A percentile compares a stretch with the other conserved stretches of the same genome.
Evolutionary conservation across 2,797 vertebrate species (phyloP).

Genomic region (Alca torda): DNA sequence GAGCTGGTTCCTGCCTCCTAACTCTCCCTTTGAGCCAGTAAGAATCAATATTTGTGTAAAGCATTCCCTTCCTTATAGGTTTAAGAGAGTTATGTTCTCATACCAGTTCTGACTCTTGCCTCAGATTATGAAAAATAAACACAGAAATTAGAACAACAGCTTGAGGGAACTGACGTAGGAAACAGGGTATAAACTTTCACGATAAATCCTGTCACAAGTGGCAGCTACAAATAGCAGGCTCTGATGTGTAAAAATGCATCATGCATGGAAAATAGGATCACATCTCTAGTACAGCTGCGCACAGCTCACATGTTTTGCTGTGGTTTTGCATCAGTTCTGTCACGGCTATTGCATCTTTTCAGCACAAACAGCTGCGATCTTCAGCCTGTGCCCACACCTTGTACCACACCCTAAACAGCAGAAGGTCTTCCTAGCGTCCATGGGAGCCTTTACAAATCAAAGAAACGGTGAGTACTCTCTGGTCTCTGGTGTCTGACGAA

Average conservation of each 20-base stretch:
- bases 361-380: background rate
- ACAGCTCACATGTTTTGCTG: background rate
- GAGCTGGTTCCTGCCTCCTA: background rate
- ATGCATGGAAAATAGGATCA: background rate
- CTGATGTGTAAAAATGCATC: background rate
- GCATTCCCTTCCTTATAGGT: background rate
- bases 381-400: background rate
- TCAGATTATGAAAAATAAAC: background rate
- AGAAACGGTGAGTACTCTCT: fast-evolving
- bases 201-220: background rate
- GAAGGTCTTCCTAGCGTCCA: background rate
- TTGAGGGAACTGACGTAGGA: background rate
- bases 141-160: background rate
- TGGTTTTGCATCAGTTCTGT: background rate
- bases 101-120: background rate
- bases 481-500: background rate
- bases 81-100: background rate
- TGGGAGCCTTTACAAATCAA: background rate
- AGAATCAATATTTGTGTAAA: background rate
- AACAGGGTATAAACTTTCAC: background rate
- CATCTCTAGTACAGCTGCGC: background rate
- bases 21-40: background rate
- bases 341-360: background rate
- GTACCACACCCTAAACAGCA: background rate
- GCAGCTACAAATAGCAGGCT: background rate